These are phyloP conservation scores for Kryptolebias marmoratus DNA, from an alignment of 2,113 vertebrate genomes.

Conservation along the genomic window DNA sequence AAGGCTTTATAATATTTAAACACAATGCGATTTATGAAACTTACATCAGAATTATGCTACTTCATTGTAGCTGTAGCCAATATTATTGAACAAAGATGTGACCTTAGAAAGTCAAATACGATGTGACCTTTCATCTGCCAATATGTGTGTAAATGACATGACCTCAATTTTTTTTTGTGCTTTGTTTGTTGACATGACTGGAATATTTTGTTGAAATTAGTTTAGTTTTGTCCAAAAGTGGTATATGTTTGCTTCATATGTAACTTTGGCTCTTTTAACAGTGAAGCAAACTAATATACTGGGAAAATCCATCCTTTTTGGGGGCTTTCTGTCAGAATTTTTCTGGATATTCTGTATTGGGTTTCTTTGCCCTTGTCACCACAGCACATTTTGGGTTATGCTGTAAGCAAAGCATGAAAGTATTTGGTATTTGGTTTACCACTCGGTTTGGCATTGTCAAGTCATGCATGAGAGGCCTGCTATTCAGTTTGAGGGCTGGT, in stretches of 20 bases:
- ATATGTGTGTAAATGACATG: not conserved
- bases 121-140: not conserved
- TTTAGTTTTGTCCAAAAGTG: not conserved
- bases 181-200: not conserved
- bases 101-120: not conserved
- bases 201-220: not conserved
- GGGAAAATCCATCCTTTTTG: not conserved
- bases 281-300: not conserved
- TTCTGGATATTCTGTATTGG: not conserved
- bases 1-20: no score
- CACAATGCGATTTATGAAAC: not conserved
- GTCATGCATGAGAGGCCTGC: conserved; percentile 1
- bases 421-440: not conserved
- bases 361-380: not conserved
- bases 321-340: not conserved
- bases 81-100: not conserved
- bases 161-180: not conserved
- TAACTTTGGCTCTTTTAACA: not conserved
- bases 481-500: not conserved
- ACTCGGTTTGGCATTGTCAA: conserved; percentile 1
- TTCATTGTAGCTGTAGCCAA: not conserved
- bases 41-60: not conserved
- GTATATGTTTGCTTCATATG: not conserved
- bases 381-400: not conserved
- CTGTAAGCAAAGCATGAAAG: not conserved